These are phyloP conservation scores for Machimus atricapillus DNA, from an alignment of 2,888 invertebrate genomes.

Conservation along the genomic window DNA sequence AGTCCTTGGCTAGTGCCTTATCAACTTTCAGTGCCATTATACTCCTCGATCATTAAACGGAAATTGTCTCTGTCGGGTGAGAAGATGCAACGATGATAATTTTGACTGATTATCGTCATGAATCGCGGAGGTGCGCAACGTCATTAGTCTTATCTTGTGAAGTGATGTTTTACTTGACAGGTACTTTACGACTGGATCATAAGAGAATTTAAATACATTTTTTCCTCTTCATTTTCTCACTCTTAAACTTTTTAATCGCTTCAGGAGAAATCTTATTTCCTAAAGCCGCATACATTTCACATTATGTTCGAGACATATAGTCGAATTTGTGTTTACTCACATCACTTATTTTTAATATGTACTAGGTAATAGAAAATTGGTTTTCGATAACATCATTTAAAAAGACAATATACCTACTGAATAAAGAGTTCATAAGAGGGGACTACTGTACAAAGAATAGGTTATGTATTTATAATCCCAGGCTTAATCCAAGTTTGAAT, in stretches of 20 bases:
- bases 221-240: too few relatives aligned
- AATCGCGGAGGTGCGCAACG: not conserved
- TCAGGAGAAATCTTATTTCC: not conserved
- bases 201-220: not conserved
- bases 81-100: not conserved
- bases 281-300: too few relatives aligned
- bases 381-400: too few relatives aligned
- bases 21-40: not conserved
- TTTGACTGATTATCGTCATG: not conserved
- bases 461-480: too few relatives aligned
- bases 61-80: not conserved
- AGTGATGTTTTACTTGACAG: not conserved
- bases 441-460: too few relatives aligned
- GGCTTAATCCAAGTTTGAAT: too few relatives aligned
- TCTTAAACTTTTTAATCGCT: not conserved
- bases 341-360: too few relatives aligned
- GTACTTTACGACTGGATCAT: not conserved
- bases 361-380: too few relatives aligned
- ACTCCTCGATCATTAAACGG: not conserved
- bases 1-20: not conserved
- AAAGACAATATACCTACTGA: too few relatives aligned
- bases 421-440: too few relatives aligned
- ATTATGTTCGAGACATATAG: not conserved
- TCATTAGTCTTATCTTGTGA: constrained; percentile 9
- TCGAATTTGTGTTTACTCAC: too few relatives aligned